These are phyloP conservation scores for Plebejus argus DNA, from an alignment of 2,888 invertebrate species.

Conservation along the genomic window DNA sequence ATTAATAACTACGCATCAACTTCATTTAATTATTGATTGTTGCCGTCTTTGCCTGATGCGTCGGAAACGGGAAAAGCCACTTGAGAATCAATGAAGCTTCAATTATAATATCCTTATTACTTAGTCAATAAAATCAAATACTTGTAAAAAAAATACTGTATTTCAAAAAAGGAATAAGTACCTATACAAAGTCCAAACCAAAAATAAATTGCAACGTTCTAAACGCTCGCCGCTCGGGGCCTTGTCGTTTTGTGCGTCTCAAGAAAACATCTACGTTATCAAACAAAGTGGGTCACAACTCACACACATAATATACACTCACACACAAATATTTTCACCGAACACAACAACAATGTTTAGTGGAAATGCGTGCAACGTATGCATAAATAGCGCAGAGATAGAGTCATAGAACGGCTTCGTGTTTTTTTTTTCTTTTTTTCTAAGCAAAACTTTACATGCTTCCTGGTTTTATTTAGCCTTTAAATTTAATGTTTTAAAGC, in stretches of 20 bases:
- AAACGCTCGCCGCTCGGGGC: neutral
- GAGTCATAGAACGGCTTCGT: neutral
- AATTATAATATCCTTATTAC: too few species aligned
- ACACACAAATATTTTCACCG: conserved; percentile 70
- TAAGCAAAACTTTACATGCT: too few species aligned
- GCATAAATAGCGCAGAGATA: conserved; percentile 17
- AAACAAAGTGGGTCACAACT: conserved; percentile 69
- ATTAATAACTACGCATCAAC: too few species aligned
- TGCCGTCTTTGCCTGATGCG: too few species aligned
- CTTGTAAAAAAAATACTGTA: neutral
- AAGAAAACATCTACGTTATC: conserved; percentile 70
- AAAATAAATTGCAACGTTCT: conserved; percentile 7
- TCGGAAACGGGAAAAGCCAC: too few species aligned
- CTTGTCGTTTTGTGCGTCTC: conserved; percentile 21
- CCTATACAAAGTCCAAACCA: neutral
- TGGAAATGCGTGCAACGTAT: conserved; percentile 47
- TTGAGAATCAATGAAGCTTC: too few species aligned
- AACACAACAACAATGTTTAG: conserved; percentile 50
- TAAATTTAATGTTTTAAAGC: too few species aligned
- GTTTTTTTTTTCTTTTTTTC: neutral
- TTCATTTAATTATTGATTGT: too few species aligned
- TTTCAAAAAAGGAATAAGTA: neutral
- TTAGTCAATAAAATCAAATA: too few species aligned
- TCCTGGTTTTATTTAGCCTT: too few species aligned
- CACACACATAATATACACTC: conserved; percentile 56